Evolutionary conservation across 2,888 invertebrate genomes (phyloP).

Genomic region (Melanophora roralis): DNA sequence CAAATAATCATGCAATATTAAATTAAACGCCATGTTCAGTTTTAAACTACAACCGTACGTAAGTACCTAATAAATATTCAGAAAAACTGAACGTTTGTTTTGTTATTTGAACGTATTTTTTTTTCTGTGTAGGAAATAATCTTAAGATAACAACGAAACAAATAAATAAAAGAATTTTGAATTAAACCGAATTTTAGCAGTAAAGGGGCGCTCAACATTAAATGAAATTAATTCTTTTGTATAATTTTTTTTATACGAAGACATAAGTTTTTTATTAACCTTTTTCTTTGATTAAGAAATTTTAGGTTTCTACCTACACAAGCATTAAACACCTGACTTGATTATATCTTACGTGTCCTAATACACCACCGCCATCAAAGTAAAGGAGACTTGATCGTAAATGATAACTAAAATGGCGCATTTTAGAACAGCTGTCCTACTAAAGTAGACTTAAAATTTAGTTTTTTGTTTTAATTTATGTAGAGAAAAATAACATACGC

Average conservation of each 20-base stretch:
- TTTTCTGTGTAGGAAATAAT: conserved; percentile 41
- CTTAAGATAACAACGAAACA: conserved; percentile 26
- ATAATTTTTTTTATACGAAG: conserved; percentile 6
- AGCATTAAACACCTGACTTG: conserved; percentile 49
- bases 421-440: conserved; percentile 36
- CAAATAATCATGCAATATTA: no score
- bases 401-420: conserved; percentile 33
- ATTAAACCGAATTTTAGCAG: conserved; percentile 65
- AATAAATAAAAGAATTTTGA: conserved; percentile 41
- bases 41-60: no score
- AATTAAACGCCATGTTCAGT: no score
- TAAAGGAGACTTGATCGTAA: not conserved
- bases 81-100: no score
- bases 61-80: no score
- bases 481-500: not conserved
- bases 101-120: no score
- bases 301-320: conserved; percentile 17
- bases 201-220: conserved; percentile 68
- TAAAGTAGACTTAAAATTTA: not conserved
- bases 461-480: not conserved
- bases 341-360: conserved; percentile 8
- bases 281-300: conserved; percentile 30
- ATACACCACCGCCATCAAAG: not conserved
- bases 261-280: not conserved
- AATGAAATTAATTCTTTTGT: not conserved